Conservation (phyloP, 2,888 invertebrate genomes). For the Petrophora chlorosata region DNA sequence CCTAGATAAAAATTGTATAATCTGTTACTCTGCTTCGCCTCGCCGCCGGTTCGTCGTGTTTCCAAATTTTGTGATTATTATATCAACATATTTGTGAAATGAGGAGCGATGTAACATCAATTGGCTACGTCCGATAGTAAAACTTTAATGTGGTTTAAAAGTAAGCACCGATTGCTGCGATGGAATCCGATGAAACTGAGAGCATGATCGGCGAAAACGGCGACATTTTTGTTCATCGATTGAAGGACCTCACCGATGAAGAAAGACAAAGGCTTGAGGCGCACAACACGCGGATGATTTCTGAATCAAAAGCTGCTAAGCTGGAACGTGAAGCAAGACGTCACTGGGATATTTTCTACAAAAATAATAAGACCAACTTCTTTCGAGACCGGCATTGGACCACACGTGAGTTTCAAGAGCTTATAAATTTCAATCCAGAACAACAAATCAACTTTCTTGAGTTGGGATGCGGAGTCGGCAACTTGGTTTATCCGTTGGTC, state of each 20-base stretch:
- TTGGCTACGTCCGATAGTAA: too few species aligned
- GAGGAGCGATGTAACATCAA: background rate
- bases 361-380: constrained; percentile 95
- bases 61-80: too few species aligned
- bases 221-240: constrained; percentile 63
- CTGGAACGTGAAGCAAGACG: constrained; percentile 93
- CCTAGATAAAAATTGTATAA: too few species aligned
- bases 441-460: constrained; percentile 88
- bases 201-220: constrained; percentile 47
- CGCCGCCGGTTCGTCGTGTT: too few species aligned
- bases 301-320: constrained; percentile 89
- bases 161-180: constrained; percentile 39
- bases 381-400: constrained; percentile 99
- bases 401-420: constrained; percentile 94
- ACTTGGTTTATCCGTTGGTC: constrained; percentile 95
- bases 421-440: constrained; percentile 83
- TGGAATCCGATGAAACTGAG: constrained; percentile 65
- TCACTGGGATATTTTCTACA: constrained; percentile 98
- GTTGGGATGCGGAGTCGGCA: constrained; percentile 98
- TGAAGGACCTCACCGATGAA: constrained; percentile 82
- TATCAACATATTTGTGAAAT: too few species aligned
- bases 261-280: constrained; percentile 85
- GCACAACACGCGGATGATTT: constrained; percentile 84
- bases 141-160: background rate
- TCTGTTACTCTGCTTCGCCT: too few species aligned